A percentile compares a stretch with the other conserved stretches of the same genome.
phyloP scores from a whole-genome alignment of 2,888 invertebrate genomes.

The Lasioglossum villosulum region DNA sequence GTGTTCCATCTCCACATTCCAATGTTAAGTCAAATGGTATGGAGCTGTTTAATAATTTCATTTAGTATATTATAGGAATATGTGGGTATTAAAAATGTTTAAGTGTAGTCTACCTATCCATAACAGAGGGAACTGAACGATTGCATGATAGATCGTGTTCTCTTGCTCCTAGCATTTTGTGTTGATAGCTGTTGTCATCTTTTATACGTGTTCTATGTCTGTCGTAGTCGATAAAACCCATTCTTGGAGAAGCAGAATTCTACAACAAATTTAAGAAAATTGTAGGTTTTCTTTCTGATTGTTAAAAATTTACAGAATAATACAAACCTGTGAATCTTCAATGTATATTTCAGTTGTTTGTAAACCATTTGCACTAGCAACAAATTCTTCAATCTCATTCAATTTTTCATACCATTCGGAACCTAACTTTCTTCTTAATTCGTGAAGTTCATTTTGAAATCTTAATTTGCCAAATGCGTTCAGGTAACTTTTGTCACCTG shows the following conservation, averaged over 20 bases:
- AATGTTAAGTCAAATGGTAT: constrained; percentile 73
- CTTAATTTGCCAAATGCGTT: constrained; percentile 73
- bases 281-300: background rate
- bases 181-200: constrained; percentile 20
- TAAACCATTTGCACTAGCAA: constrained; percentile 53
- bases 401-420: constrained; percentile 73
- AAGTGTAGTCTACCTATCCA: constrained; percentile 65
- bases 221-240: constrained; percentile 33
- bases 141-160: constrained; percentile 32
- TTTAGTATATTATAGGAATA: background rate
- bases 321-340: constrained; percentile 37
- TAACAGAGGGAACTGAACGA: constrained; percentile 49
- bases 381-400: constrained; percentile 72
- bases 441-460: constrained; percentile 75
- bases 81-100: background rate
- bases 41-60: constrained; percentile 60
- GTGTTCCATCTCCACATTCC: constrained; percentile 69
- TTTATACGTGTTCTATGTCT: constrained; percentile 28
- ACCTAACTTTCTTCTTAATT: constrained; percentile 70
- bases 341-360: constrained; percentile 26
- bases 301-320: background rate
- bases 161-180: background rate
- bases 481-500: constrained; percentile 69
- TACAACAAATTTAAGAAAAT: constrained; percentile 15
- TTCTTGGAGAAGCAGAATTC: constrained; percentile 26